Conservation (phyloP, 2,797 vertebrate species). For the Enteromius mattozi region DNA sequence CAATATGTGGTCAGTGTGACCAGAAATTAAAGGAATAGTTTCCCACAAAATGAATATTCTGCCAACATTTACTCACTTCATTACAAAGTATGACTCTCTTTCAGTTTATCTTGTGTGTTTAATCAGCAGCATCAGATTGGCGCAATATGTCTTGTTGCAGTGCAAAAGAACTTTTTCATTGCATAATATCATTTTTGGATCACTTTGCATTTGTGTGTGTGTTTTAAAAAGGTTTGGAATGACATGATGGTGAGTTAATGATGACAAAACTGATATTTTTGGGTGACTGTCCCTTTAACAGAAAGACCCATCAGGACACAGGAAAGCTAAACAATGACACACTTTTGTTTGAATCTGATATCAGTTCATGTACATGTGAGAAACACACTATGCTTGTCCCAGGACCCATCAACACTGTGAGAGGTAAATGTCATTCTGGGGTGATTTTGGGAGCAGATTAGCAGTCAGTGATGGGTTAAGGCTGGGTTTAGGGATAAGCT, state of each 20-base stretch:
- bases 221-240: background rate
- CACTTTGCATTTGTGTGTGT: background rate
- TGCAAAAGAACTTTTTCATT: background rate
- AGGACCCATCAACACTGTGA: background rate
- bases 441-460: constrained; percentile 12
- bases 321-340: background rate
- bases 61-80: background rate
- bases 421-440: constrained; percentile 13
- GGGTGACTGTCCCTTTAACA: background rate
- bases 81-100: background rate
- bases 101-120: background rate
- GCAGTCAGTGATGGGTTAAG: constrained; percentile 6
- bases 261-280: background rate
- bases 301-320: background rate
- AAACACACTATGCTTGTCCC: background rate
- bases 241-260: background rate
- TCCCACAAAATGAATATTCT: background rate
- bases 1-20: constrained; percentile 9
- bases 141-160: background rate
- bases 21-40: background rate
- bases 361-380: background rate
- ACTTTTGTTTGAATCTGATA: background rate
- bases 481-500: background rate
- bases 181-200: background rate
- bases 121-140: background rate